Evolutionary conservation across 2,113 vertebrate species (phyloP).

Genomic region (Cercocebus atys): DNA sequence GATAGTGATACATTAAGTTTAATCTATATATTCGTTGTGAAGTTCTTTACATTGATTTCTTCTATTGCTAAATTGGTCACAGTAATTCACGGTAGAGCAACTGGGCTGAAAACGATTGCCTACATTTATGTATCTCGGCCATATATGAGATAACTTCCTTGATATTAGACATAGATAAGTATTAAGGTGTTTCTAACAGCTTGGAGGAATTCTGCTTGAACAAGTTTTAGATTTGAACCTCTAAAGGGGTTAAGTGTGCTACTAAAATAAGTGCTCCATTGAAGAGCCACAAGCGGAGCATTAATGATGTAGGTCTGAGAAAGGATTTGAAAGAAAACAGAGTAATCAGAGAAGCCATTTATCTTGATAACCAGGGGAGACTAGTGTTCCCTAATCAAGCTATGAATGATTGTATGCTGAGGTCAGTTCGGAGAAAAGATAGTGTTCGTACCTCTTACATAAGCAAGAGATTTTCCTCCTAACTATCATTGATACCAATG

Average conservation of each 20-base stretch:
- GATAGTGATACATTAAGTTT: neutral
- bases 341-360: conserved; percentile 32
- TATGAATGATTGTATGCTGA: neutral
- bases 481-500: neutral
- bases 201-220: conserved; percentile 30
- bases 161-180: neutral
- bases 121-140: neutral
- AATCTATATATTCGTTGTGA: neutral
- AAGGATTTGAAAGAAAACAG: conserved; percentile 2
- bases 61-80: neutral
- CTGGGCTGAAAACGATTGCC: neutral
- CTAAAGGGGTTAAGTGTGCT: neutral
- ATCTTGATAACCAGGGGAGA: neutral
- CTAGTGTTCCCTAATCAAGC: neutral
- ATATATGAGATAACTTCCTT: neutral
- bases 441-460: neutral
- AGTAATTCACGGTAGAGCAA: neutral
- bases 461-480: neutral
- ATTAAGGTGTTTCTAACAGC: neutral
- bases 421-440: neutral
- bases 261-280: neutral
- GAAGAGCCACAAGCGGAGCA: neutral
- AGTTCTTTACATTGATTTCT: conserved; percentile 10
- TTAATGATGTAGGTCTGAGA: neutral
- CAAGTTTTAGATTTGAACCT: neutral